Evolutionary conservation across 2,113 vertebrate genomes (phyloP).

Genomic region (Atlantisia rogersi): DNA sequence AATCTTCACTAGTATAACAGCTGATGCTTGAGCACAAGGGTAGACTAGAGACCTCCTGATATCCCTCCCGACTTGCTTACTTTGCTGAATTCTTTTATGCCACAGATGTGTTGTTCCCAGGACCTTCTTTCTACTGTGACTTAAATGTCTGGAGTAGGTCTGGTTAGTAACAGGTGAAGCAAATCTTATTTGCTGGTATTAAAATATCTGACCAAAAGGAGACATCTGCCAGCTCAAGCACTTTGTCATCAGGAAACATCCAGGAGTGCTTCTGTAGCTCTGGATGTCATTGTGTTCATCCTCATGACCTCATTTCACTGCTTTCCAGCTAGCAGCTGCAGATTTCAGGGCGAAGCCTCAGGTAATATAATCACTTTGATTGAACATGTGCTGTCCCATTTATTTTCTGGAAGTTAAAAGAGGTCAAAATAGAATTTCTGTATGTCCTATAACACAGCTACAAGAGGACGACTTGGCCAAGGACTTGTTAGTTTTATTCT

Average conservation of each 20-base stretch:
- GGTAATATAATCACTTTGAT: constrained; percentile 50
- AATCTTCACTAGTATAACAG: background rate
- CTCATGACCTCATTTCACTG: constrained; percentile 3
- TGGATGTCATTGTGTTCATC: background rate
- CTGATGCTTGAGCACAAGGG: background rate
- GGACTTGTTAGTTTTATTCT: background rate
- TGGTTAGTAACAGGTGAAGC: background rate
- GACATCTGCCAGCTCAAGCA: background rate
- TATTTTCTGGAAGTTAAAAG: constrained; percentile 47
- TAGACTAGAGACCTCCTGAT: background rate
- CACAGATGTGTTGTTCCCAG: background rate
- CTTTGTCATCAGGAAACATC: background rate
- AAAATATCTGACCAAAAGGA: background rate
- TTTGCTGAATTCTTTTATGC: background rate
- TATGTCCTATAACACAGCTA: background rate
- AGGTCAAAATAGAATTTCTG: constrained; percentile 33
- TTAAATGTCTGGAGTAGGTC: background rate
- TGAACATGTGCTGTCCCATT: constrained; percentile 51
- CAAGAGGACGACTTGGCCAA: background rate
- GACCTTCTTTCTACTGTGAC: background rate
- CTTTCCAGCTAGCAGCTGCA: constrained; percentile 45
- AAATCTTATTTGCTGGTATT: background rate
- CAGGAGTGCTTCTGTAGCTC: background rate
- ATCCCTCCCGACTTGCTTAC: background rate
- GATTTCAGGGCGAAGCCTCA: constrained; percentile 47